Evolutionary conservation across 2,888 invertebrate genomes (phyloP).

Genomic region (Sphaerophoria taeniata): DNA sequence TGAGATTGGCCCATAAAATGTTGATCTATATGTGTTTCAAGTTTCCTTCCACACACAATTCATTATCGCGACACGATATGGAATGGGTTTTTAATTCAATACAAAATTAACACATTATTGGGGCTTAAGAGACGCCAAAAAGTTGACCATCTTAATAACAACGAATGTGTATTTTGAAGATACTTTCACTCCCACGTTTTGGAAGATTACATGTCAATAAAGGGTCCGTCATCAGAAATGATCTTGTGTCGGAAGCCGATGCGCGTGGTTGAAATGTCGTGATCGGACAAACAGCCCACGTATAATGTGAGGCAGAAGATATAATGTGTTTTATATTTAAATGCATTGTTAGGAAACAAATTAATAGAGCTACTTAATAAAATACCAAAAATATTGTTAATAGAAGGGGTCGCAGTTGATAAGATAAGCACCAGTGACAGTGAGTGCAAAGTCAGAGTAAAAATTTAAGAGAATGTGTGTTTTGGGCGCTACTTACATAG

Average conservation of each 20-base stretch:
- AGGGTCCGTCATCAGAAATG: constrained; percentile 13
- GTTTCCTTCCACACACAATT: constrained; percentile 8
- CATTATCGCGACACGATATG: constrained; percentile 19
- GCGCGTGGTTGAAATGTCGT: constrained; percentile 35
- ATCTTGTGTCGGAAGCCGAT: constrained; percentile 56
- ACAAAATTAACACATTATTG: constrained; percentile 53
- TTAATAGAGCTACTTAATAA: background rate
- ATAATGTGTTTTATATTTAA: background rate
- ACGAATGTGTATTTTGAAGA: background rate
- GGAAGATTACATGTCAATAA: constrained; percentile 7
- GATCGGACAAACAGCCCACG: constrained; percentile 22
- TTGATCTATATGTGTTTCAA: constrained; percentile 31
- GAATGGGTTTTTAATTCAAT: constrained; percentile 29
- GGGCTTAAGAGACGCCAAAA: constrained; percentile 41
- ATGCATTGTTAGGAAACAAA: constrained; percentile 14
- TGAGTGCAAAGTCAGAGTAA: too few relatives aligned
- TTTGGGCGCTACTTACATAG: too few relatives aligned
- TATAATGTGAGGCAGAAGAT: background rate
- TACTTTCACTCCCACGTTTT: constrained; percentile 11
- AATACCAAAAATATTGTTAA: background rate
- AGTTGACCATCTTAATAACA: constrained; percentile 41
- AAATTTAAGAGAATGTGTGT: too few relatives aligned
- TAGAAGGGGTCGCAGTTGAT: background rate
- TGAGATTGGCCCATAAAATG: background rate
- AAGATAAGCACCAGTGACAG: too few relatives aligned